Base-by-base conservation (phyloP, 2,888 invertebrate genomes). In the Diploptera punctata region DNA sequence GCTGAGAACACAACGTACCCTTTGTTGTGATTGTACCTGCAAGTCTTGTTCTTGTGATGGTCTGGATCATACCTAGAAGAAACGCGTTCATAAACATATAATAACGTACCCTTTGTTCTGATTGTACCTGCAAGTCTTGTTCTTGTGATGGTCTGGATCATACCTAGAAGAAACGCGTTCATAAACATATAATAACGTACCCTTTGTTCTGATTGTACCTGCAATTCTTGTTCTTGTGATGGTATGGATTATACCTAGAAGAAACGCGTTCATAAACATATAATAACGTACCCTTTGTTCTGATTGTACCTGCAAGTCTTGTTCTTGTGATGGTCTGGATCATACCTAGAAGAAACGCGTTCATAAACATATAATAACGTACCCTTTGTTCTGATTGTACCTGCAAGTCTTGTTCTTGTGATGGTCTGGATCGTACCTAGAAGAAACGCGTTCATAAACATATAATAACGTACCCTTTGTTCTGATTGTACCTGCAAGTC, bases 1-100 rank as follows among this genome's bases (percentile, higher is more conserved):
- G 98, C 98, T 0, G 97, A 97, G 81, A 97, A 94, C 70, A 98
- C 92, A 44, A 98, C 98, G 85, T 98, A 98, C n/a, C 93, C 92
- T 49, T 93, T 91, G 81, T 95, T 95, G 80, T 96, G 92, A 82
- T 96, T 95, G 85, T 98, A 94, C 16, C 93, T 88, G 81, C 98
- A 98, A 60, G 88, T 80, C 81, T 88, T 73, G 24, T 87, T 87
- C 74, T 87, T 86, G 78, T 90, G 89, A 75, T 90, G 87, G 57
- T 90, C 90, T 16, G 88, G 88, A 80, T 92, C 92, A 77, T 92
- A 92, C 92, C 92, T 92, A 79, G 9, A 78, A 77, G n/a, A n/a
- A n/a, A n/a, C n/a, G n/a, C n/a, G n/a, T n/a, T n/a, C n/a, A n/a
- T n/a, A n/a, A n/a, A n/a, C n/a, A n/a, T n/a, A n/a, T n/a, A n/a